Base-by-base conservation (phyloP, 2,113 vertebrate species). In the Periophthalmodon schlosseri region DNA sequence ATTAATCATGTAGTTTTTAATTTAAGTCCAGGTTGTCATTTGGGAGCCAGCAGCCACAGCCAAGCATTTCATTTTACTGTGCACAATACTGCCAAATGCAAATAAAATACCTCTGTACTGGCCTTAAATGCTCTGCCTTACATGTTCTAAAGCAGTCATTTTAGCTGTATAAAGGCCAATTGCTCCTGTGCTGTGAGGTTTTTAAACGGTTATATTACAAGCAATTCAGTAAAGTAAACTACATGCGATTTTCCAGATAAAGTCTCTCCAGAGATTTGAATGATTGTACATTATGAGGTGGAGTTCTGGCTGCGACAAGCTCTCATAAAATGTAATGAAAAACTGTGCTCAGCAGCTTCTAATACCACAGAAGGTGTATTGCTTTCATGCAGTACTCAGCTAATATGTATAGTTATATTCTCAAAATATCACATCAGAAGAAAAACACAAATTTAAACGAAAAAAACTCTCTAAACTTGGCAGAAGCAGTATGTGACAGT, bases 241-340 rank as follows among this genome's bases (percentile, higher is more conserved):
- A 69, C 49, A 66, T 24, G 23, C 14, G 21, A 46, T 50, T 66
- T 77, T 7, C 12, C 9, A 58, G n/a, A 71, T 34, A 71, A 68
- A 68, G 21, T 49, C 65, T 14, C 65, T 49, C 21, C 20, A 49
- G 65, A 49, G 65, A 46, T 68, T 68, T 68, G 18, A 47, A 47
- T 68, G 65, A 68, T 68, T 49, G 39, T 46, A 24, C 66, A 68
- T 68, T 49, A 47, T 68, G 39, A 11, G 44, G 44, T 47, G 39
- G 21, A 68, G 44, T 49, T 44, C 66, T 24, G 39, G 46, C 66
- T 68, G 21, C 44, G 39, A 68, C 66, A 68, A 39, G 39, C 64
- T 44, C 64, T 67, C 34, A 46, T 67, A 67, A 67, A 67, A 67
- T 46, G 23, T 46, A 67, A 67, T 67, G 33, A 67, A 68, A 68